phyloP scores from a whole-genome alignment of 2,888 invertebrate species.

The Aphrophora alni region DNA sequence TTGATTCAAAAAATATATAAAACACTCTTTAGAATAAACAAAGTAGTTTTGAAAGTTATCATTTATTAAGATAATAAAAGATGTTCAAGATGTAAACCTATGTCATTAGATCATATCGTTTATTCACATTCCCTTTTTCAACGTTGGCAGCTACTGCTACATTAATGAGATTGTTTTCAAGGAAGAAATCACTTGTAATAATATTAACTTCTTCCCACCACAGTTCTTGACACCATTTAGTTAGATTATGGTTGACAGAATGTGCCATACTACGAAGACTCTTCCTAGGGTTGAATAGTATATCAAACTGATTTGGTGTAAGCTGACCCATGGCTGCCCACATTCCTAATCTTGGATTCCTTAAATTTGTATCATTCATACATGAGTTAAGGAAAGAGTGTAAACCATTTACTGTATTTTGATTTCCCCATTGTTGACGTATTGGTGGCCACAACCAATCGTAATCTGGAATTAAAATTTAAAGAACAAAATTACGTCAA shows the following conservation, averaged over 20 bases:
- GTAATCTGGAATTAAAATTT: conserved; percentile 59
- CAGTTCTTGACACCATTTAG: conserved; percentile 57
- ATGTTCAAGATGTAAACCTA: too few species aligned
- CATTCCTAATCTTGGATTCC: conserved; percentile 28
- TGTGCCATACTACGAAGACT: conserved; percentile 47
- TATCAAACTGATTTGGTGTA: conserved; percentile 59
- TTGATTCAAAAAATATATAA: too few species aligned
- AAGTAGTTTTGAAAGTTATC: too few species aligned
- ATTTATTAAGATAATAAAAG: too few species aligned
- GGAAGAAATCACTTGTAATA: conserved; percentile 61
- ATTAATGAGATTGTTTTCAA: conserved; percentile 61
- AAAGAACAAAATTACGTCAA: too few species aligned
- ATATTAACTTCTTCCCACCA: conserved; percentile 60
- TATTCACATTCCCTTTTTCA: conserved; percentile 43
- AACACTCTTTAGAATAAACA: too few species aligned
- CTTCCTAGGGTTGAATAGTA: conserved; percentile 45
- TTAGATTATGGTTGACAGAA: conserved; percentile 57
- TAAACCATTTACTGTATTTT: conserved; percentile 54
- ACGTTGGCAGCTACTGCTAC: conserved; percentile 59
- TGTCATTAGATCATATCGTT: conserved; percentile 39
- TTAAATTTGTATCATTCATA: conserved; percentile 47
- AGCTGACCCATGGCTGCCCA: conserved; percentile 63
- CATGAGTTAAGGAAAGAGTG: conserved; percentile 54
- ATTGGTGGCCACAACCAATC: conserved; percentile 69
- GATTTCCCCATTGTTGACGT: conserved; percentile 70